Evolutionary conservation across 2,888 invertebrate species (phyloP).

Genomic region (Acheta domesticus): DNA sequence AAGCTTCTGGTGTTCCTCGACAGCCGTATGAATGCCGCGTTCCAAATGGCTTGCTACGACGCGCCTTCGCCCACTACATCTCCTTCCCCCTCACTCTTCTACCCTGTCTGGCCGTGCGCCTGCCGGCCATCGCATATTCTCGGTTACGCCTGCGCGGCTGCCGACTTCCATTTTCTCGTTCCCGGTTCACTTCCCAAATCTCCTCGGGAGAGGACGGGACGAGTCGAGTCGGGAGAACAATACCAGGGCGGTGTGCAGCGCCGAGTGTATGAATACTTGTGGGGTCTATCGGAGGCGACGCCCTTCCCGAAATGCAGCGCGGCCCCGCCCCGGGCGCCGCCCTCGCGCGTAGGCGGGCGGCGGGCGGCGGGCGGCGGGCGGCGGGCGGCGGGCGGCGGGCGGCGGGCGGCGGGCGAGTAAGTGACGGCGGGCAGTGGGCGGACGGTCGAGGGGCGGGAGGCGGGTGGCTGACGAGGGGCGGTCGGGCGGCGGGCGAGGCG

Average conservation of each 20-base stretch:
- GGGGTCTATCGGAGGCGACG: slow-evolving; percentile 1
- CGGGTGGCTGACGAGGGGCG: too few species aligned
- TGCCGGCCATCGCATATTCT: not conserved
- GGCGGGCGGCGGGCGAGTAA: not conserved
- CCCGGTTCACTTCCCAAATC: slow-evolving; percentile 10
- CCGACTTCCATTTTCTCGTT: not conserved
- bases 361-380: not conserved
- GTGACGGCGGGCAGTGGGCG: not conserved
- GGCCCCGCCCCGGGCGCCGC: not conserved
- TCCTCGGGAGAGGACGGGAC: not conserved
- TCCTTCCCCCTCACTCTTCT: not conserved
- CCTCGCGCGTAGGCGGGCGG: not conserved
- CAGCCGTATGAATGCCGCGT: too few species aligned
- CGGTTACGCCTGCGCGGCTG: not conserved
- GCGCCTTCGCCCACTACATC: too few species aligned
- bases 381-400: not conserved
- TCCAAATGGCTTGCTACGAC: too few species aligned
- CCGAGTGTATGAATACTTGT: slow-evolving; percentile 18
- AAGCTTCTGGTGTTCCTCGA: too few species aligned
- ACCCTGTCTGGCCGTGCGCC: not conserved
- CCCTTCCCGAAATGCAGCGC: not conserved
- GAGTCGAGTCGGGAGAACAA: not conserved
- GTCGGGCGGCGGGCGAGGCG: too few species aligned
- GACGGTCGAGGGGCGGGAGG: not conserved
- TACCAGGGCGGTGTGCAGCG: not conserved